phyloP scores from a whole-genome alignment of 35 echinoderm and acorn worm species.

The Patiria miniata region DNA sequence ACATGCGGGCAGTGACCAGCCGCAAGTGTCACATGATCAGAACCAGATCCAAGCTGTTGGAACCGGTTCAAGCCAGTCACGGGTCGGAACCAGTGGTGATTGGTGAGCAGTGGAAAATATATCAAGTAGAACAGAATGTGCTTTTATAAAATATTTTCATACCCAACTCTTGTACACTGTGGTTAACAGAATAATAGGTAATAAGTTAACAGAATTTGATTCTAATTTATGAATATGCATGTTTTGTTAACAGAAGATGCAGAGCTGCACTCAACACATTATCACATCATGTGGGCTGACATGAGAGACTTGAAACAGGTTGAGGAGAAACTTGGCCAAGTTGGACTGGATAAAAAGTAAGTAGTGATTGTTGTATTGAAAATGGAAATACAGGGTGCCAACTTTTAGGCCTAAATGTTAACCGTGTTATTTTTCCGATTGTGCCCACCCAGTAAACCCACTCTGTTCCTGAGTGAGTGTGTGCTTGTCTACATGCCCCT shows the following conservation, averaged over 20 bases:
- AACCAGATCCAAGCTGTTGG: constrained; percentile 46
- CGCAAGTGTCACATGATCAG: constrained; percentile 86
- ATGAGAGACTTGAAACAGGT: constrained; percentile 76
- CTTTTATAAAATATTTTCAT: not conserved
- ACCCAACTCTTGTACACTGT: not conserved
- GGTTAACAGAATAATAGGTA: too few species aligned
- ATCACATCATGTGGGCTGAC: constrained; percentile 94
- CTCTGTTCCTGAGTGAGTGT: constrained; percentile 90
- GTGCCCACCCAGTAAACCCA: constrained; percentile 74
- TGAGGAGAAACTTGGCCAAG: constrained; percentile 63
- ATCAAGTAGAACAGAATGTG: not conserved
- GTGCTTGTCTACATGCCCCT: constrained; percentile 80
- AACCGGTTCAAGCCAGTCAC: constrained; percentile 45
- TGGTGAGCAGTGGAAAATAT: not conserved
- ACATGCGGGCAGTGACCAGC: constrained; percentile 87
- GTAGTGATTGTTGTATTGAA: not conserved
- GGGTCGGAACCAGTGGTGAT: constrained; percentile 57
- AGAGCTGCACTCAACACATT: constrained; percentile 76
- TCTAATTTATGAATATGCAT: constrained; percentile 11
- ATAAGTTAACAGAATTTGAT: not conserved
- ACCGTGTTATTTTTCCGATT: not conserved
- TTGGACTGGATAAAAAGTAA: constrained; percentile 67
- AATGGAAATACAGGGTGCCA: too few species aligned
- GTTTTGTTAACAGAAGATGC: constrained; percentile 73
- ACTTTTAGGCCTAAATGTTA: not conserved